Evolutionary conservation across 1,140 invertebrate species (phyloP).

Genomic region (Meteorus sp.): DNA sequence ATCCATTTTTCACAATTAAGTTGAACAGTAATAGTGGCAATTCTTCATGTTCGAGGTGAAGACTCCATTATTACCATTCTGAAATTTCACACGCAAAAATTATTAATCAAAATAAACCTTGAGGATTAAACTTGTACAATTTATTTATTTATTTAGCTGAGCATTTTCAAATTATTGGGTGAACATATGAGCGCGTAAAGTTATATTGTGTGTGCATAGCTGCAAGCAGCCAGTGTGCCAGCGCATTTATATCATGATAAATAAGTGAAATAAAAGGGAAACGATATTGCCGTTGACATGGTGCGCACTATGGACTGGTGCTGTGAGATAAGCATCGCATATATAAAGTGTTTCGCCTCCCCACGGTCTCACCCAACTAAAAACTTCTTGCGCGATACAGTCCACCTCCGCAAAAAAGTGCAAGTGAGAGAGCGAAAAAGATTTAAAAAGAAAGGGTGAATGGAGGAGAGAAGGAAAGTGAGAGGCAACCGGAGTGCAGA

Average conservation of each 20-base stretch:
- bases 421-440: slow-evolving; percentile 6
- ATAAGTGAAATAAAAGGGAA: slow-evolving; percentile 42
- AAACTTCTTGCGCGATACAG: slow-evolving; percentile 11
- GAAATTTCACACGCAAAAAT: slow-evolving; percentile 3
- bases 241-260: slow-evolving; percentile 39
- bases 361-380: slow-evolving; percentile 20
- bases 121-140: neutral
- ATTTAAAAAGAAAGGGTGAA: too few relatives aligned
- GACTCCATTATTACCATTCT: too few relatives aligned
- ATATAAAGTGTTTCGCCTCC: slow-evolving; percentile 36
- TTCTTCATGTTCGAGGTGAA: too few relatives aligned
- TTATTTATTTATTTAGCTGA: neutral
- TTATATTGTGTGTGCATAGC: neutral
- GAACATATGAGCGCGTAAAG: neutral
- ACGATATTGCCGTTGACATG: slow-evolving; percentile 42
- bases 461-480: too few relatives aligned
- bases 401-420: slow-evolving; percentile 20
- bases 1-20: too few relatives aligned
- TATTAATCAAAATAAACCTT: neutral
- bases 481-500: too few relatives aligned
- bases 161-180: neutral
- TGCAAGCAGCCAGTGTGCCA: neutral
- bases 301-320: slow-evolving; percentile 34
- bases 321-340: slow-evolving; percentile 41
- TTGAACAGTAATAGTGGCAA: too few relatives aligned